phyloP scores from a whole-genome alignment of 2,797 vertebrate genomes.

The Toxotes lorentzi region DNA sequence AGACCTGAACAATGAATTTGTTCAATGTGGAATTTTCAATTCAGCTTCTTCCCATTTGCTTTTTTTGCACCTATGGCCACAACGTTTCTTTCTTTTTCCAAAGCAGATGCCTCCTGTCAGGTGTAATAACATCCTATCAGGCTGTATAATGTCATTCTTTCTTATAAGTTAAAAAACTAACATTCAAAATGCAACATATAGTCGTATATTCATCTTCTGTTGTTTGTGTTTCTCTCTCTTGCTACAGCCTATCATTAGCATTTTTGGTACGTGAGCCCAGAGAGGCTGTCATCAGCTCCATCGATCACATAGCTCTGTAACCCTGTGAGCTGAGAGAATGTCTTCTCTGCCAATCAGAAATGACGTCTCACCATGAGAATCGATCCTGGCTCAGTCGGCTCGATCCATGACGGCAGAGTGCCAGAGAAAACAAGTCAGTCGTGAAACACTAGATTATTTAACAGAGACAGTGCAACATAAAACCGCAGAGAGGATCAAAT shows the following conservation, averaged over 20 bases:
- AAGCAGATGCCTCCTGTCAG: background rate
- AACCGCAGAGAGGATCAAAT: conserved; percentile 38
- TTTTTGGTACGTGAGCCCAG: background rate
- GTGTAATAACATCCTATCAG: background rate
- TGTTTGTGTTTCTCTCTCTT: background rate
- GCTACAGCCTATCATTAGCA: background rate
- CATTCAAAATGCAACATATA: background rate
- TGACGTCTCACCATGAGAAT: conserved; percentile 42
- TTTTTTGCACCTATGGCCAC: background rate
- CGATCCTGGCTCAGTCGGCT: conserved; percentile 36
- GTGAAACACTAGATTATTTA: conserved; percentile 38
- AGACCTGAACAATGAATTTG: background rate
- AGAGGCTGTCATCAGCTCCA: conserved; percentile 10
- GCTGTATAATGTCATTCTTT: background rate
- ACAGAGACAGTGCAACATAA: conserved; percentile 42
- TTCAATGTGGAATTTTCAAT: conserved; percentile 19
- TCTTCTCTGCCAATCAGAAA: conserved; percentile 36
- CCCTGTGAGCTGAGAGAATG: background rate
- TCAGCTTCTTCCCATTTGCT: background rate
- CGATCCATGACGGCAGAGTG: background rate
- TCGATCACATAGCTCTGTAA: background rate
- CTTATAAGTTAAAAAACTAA: background rate
- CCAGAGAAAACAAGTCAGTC: conserved; percentile 40
- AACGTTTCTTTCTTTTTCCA: background rate
- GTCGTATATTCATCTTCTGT: background rate